Conservation (phyloP, 2,888 invertebrate species). For the Branchipolynoe longqiensis region DNA sequence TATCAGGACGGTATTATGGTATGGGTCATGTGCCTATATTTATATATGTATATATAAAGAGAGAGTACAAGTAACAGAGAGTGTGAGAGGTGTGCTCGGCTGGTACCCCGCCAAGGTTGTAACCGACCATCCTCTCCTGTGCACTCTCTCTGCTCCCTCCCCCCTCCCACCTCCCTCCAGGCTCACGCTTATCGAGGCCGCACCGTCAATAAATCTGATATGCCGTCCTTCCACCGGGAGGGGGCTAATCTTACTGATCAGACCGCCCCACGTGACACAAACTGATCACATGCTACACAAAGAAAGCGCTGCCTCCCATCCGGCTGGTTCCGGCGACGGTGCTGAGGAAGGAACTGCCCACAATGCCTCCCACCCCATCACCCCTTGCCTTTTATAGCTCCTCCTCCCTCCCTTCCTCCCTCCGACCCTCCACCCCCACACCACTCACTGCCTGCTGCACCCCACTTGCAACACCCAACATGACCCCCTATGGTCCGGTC, state of each 20-base stretch:
- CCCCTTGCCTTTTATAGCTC: too few species aligned
- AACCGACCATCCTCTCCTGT: too few species aligned
- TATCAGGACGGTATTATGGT: too few species aligned
- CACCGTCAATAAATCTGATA: neutral
- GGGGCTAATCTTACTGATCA: neutral
- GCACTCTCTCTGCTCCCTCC: neutral
- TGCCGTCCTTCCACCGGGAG: neutral
- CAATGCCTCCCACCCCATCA: neutral
- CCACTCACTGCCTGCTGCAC: neutral
- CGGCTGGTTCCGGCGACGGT: too few species aligned
- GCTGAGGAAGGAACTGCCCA: too few species aligned
- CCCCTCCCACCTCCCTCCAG: neutral
- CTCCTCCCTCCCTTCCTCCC: neutral
- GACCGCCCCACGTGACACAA: neutral
- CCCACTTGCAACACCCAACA: neutral
- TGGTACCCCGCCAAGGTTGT: too few species aligned
- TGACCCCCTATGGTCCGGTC: neutral
- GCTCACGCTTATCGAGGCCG: neutral
- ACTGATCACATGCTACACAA: conserved; percentile 6
- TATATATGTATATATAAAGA: too few species aligned
- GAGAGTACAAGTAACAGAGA: too few species aligned
- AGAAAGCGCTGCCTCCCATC: too few species aligned
- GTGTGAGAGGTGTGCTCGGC: too few species aligned
- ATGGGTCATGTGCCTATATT: too few species aligned
- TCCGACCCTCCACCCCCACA: neutral